A percentile compares a stretch with the other conserved stretches of the same genome.
Conservation (phyloP, 2,888 invertebrate species). For the Stenoptilia bipunctidactyla region DNA sequence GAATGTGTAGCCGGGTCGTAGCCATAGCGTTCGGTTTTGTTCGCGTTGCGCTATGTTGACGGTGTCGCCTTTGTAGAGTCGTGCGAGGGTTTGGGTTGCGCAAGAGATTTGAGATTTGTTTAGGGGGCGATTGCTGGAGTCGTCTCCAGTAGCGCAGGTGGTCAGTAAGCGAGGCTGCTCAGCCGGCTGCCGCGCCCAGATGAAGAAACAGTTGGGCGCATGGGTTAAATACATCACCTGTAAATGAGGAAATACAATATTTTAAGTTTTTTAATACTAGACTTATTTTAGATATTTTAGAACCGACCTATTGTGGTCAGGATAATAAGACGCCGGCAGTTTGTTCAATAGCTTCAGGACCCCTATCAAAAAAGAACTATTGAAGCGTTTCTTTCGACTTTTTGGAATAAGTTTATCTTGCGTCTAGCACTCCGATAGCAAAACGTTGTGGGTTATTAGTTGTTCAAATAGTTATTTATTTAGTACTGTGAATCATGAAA, state of each 20-base stretch:
- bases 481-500: too few species aligned
- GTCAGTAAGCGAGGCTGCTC: slow-evolving; percentile 30
- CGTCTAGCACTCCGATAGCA: too few species aligned
- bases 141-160: slow-evolving; percentile 48
- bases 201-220: slow-evolving; percentile 46
- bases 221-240: slow-evolving; percentile 53
- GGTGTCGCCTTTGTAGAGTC: slow-evolving; percentile 38
- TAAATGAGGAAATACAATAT: slow-evolving; percentile 15
- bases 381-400: too few species aligned
- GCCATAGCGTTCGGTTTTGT: slow-evolving; percentile 45
- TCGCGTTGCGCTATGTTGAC: slow-evolving; percentile 50
- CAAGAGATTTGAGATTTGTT: slow-evolving; percentile 50
- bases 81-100: slow-evolving; percentile 40
- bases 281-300: too few species aligned
- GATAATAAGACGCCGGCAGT: too few species aligned
- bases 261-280: too few species aligned
- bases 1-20: slow-evolving; percentile 46
- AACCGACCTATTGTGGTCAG: too few species aligned
- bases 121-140: slow-evolving; percentile 30
- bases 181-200: slow-evolving; percentile 34
- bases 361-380: too few species aligned
- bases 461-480: too few species aligned
- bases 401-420: too few species aligned
- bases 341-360: too few species aligned
- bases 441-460: too few species aligned